Percentiles rank a stretch among this genome's conserved stretches.
phyloP scores from a whole-genome alignment of 2,113 vertebrate species.

The Malurus alboscapulatus region DNA sequence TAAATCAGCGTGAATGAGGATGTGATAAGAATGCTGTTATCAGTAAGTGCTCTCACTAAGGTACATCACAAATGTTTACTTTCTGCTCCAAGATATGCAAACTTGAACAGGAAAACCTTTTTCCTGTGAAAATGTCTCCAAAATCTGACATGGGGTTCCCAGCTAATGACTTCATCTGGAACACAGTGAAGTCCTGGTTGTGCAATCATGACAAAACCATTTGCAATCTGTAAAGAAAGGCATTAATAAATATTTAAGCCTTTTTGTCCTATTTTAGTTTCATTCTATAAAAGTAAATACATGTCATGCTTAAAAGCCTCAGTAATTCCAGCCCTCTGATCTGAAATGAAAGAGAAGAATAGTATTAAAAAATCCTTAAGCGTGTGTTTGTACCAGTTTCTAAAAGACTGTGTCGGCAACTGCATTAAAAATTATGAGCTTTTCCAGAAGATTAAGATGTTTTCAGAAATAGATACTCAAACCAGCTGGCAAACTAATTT shows the following conservation, averaged over 20 bases:
- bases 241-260: background rate
- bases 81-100: background rate
- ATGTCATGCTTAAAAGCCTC: background rate
- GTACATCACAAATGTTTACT: background rate
- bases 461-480: conserved; percentile 12
- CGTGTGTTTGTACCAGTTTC: background rate
- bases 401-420: background rate
- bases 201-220: background rate
- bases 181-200: background rate
- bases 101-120: background rate
- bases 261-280: conserved; percentile 24
- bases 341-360: background rate
- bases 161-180: background rate
- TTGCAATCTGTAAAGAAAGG: background rate
- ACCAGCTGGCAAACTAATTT: conserved; percentile 22
- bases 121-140: background rate
- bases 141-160: background rate
- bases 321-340: background rate
- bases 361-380: background rate
- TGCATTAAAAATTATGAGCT: conserved; percentile 20
- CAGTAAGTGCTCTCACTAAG: background rate
- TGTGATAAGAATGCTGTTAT: background rate
- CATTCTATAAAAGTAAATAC: background rate
- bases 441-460: conserved; percentile 44
- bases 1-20: background rate